A percentile compares a stretch with the other conserved stretches of the same genome.
phyloP scores from a whole-genome alignment of 1,140 invertebrate species.

The Tachypleus tridentatus region DNA sequence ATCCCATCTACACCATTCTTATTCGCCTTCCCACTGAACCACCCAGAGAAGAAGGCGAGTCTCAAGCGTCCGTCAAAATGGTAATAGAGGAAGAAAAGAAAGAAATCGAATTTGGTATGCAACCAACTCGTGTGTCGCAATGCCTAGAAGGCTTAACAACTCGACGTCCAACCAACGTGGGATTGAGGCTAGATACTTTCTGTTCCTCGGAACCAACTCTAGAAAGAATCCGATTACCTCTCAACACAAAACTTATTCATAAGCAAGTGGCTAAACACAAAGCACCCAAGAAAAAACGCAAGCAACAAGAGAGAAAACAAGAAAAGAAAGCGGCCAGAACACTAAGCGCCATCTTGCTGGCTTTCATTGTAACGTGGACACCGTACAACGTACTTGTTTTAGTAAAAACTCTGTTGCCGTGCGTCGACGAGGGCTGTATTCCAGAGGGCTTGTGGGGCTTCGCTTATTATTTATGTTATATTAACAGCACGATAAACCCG shows the following conservation, averaged over 20 bases:
- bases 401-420: constrained; percentile 79
- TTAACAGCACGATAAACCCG: constrained; percentile 55
- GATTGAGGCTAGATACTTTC: background rate
- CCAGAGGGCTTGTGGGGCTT: constrained; percentile 85
- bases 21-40: constrained; percentile 58
- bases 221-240: constrained; percentile 57
- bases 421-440: constrained; percentile 48
- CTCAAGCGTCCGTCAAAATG: constrained; percentile 67
- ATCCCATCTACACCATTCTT: constrained; percentile 71
- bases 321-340: constrained; percentile 99
- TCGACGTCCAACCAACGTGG: background rate
- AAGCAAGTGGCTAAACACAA: constrained; percentile 48
- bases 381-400: constrained; percentile 94
- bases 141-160: constrained; percentile 8
- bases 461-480: constrained; percentile 97
- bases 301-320: constrained; percentile 89
- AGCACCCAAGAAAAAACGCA: constrained; percentile 50
- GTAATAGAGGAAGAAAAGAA: constrained; percentile 47
- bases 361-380: constrained; percentile 98
- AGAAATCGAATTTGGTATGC: constrained; percentile 1
- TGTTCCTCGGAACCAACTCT: constrained; percentile 31
- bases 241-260: constrained; percentile 72
- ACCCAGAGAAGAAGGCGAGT: constrained; percentile 31
- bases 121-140: constrained; percentile 8
- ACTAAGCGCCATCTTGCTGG: constrained; percentile 87